These are phyloP conservation scores for Nephrocerus scutellatus DNA, from an alignment of 2,888 invertebrate species.

Conservation along the genomic window DNA sequence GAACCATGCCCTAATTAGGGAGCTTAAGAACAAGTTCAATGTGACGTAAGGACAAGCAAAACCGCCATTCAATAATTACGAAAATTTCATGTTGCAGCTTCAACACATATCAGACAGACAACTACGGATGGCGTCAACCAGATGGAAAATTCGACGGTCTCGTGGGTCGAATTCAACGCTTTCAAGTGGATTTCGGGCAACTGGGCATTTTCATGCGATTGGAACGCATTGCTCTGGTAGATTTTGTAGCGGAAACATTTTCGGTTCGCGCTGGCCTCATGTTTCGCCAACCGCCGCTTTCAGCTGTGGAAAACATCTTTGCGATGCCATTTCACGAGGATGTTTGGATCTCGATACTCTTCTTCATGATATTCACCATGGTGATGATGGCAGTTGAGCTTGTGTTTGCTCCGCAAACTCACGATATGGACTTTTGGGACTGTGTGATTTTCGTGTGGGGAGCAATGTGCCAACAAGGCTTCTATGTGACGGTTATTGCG, in stretches of 20 bases:
- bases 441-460: constrained; percentile 53
- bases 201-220: constrained; percentile 53
- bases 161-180: constrained; percentile 54
- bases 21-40: constrained; percentile 45
- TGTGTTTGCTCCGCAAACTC: constrained; percentile 30
- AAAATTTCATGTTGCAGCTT: constrained; percentile 31
- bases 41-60: constrained; percentile 36
- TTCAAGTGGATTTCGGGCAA: constrained; percentile 52
- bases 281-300: constrained; percentile 57
- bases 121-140: constrained; percentile 51
- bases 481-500: constrained; percentile 48
- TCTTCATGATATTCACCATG: constrained; percentile 35
- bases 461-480: constrained; percentile 58
- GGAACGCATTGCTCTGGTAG: constrained; percentile 51
- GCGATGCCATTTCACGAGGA: constrained; percentile 53
- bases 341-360: constrained; percentile 51
- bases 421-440: constrained; percentile 44
- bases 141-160: constrained; percentile 55
- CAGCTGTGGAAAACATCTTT: constrained; percentile 57
- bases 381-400: constrained; percentile 33
- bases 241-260: constrained; percentile 53
- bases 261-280: constrained; percentile 52
- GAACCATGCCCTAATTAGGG: constrained; percentile 41
- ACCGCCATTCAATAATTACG: not conserved
- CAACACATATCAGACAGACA: constrained; percentile 44